Conservation (phyloP, 2,113 vertebrate genomes). For the Tachycineta bicolor region DNA sequence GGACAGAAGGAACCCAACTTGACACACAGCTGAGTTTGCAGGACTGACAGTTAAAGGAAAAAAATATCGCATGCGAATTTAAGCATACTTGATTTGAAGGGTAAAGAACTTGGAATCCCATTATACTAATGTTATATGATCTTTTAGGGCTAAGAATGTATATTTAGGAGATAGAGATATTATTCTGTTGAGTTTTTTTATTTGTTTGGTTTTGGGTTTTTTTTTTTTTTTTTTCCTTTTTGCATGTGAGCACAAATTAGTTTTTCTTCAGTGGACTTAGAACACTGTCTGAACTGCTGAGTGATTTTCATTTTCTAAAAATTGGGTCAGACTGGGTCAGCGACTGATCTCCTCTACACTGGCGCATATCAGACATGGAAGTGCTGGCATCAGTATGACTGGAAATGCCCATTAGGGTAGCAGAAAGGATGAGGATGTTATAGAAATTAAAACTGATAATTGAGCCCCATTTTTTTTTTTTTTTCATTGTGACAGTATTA, state of each 20-base stretch:
- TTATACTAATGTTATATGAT: neutral
- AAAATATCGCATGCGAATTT: neutral
- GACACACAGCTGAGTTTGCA: conserved; percentile 21
- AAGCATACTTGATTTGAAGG: neutral
- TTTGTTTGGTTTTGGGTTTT: too few species aligned
- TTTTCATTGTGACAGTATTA: neutral
- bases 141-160: neutral
- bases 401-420: neutral
- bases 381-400: neutral
- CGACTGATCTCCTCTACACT: neutral
- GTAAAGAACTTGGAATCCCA: neutral
- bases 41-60: neutral
- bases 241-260: neutral
- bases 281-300: neutral
- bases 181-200: neutral
- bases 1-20: neutral
- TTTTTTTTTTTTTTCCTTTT: neutral
- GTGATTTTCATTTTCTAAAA: neutral
- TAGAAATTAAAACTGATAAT: neutral
- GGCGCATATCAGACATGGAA: neutral
- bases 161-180: neutral
- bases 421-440: neutral
- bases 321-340: neutral
- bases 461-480: rapidly evolving
- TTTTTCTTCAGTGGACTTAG: neutral